These are phyloP conservation scores for Brachionus rotundiformis DNA, from an alignment of 1,140 invertebrate species.

Conservation along the genomic window DNA sequence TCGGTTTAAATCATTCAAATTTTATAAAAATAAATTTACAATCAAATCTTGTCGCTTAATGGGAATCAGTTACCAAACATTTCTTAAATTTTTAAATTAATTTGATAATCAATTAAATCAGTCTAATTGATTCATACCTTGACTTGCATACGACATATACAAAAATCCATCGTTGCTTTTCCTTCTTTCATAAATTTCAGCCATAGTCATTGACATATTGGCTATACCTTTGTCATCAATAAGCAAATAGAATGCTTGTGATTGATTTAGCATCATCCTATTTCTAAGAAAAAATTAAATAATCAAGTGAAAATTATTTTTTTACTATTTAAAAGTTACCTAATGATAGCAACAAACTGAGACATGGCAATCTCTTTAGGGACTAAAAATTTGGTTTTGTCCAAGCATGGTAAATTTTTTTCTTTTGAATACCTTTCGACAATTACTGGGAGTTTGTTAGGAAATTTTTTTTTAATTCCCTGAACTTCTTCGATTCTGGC, in stretches of 20 bases:
- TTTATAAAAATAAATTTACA: not conserved
- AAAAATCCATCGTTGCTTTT: constrained; percentile 79
- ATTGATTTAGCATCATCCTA: constrained; percentile 57
- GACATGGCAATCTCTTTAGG: constrained; percentile 71
- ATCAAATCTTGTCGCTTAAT: not conserved
- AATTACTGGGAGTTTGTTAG: constrained; percentile 67
- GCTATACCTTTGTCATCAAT: constrained; percentile 79
- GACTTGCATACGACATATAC: constrained; percentile 81
- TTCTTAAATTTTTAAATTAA: not conserved
- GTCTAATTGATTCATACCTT: constrained; percentile 64
- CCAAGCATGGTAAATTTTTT: constrained; percentile 68
- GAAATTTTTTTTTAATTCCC: constrained; percentile 64
- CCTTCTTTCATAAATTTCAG: constrained; percentile 75
- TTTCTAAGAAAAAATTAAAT: constrained; percentile 55
- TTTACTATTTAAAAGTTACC: too few relatives aligned
- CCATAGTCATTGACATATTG: constrained; percentile 75
- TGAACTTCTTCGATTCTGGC: constrained; percentile 65
- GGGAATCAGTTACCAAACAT: not conserved
- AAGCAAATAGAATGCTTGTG: constrained; percentile 76
- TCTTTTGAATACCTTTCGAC: constrained; percentile 70
- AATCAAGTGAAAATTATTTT: too few relatives aligned
- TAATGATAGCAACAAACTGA: constrained; percentile 70
- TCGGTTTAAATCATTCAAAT: not conserved
- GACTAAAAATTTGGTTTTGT: constrained; percentile 71
- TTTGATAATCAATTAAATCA: not conserved